A percentile compares a stretch with the other conserved stretches of the same genome.
These are phyloP conservation scores for Glaucomys volans DNA, from an alignment of 2,113 vertebrate species.

Conservation along the genomic window DNA sequence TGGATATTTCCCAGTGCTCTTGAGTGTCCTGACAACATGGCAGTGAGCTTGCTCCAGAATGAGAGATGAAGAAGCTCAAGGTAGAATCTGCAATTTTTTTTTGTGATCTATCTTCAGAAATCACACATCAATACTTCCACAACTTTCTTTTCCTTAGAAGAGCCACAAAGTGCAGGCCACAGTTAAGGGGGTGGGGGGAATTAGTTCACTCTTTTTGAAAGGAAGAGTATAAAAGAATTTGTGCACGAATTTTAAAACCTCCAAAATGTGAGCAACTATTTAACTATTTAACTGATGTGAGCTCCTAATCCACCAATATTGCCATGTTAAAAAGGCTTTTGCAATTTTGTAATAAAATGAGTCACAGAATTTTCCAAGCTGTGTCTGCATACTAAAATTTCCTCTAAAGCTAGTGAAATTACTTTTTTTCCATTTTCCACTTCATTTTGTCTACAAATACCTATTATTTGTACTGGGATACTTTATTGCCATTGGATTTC, in stretches of 20 bases:
- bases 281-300: not conserved
- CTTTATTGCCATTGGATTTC: not conserved
- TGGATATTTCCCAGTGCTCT: not conserved
- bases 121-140: not conserved
- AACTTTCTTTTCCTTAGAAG: not conserved
- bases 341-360: slow-evolving; percentile 15
- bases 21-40: not conserved
- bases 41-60: not conserved
- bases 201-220: not conserved
- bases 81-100: not conserved
- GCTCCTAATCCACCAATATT: not conserved
- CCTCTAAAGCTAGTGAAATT: not conserved
- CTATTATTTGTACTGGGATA: not conserved
- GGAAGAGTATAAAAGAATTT: not conserved
- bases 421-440: not conserved
- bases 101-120: slow-evolving; percentile 6
- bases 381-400: not conserved
- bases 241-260: not conserved
- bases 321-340: not conserved
- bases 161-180: not conserved
- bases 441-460: slow-evolving; percentile 8
- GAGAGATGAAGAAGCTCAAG: not conserved
- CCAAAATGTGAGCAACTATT: not conserved
- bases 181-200: not conserved
- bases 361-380: not conserved